A percentile compares a stretch with the other conserved stretches of the same genome.
phyloP scores from a whole-genome alignment of 2,888 invertebrate species.

The Sussaba pulchella region DNA sequence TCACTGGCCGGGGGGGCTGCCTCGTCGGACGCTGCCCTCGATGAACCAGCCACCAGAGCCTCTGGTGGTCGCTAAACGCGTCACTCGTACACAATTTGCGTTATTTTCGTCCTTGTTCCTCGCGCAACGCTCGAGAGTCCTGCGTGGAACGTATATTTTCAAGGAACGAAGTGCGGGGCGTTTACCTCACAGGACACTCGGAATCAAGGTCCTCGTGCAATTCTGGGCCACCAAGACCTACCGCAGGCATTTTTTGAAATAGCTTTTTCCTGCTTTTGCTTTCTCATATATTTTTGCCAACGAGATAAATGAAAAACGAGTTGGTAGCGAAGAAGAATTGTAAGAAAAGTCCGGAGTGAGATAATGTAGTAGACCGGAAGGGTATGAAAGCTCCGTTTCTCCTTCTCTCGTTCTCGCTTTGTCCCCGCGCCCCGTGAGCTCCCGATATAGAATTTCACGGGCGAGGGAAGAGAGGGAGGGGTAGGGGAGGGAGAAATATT shows the following conservation, averaged over 20 bases:
- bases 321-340: slow-evolving; percentile 19
- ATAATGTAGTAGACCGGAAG: neutral
- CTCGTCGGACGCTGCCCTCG: slow-evolving; percentile 48
- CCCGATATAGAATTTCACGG: slow-evolving; percentile 56
- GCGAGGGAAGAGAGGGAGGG: neutral
- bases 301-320: neutral
- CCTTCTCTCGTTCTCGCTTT: neutral
- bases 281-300: neutral
- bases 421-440: slow-evolving; percentile 1
- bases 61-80: slow-evolving; percentile 5
- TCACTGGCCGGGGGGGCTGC: slow-evolving; percentile 33
- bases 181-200: slow-evolving; percentile 1
- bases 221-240: neutral
- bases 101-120: slow-evolving; percentile 21
- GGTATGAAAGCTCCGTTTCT: slow-evolving; percentile 1
- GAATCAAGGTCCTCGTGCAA: slow-evolving; percentile 6
- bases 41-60: slow-evolving; percentile 24
- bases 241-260: too few species aligned
- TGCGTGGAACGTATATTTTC: too few species aligned
- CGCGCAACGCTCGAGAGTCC: too few species aligned
- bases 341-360: slow-evolving; percentile 2
- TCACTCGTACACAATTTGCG: slow-evolving; percentile 3
- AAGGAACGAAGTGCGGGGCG: slow-evolving; percentile 14
- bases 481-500: slow-evolving; percentile 21
- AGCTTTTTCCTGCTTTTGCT: too few species aligned